Evolutionary conservation across 2,113 vertebrate genomes (phyloP).

Genomic region (Xiphophorus couchianus): DNA sequence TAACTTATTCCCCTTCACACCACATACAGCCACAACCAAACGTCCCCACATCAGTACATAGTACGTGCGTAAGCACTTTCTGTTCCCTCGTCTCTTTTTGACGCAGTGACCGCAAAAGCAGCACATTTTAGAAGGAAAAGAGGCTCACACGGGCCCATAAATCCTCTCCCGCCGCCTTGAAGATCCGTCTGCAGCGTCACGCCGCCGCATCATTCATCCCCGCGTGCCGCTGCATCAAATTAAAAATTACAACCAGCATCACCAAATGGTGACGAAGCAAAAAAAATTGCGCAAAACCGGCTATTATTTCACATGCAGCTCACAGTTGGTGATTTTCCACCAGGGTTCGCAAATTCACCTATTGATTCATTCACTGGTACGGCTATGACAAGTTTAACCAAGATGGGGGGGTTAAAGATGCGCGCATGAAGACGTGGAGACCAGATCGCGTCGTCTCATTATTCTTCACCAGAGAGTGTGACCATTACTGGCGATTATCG

Average conservation of each 20-base stretch:
- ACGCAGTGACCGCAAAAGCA: slow-evolving; percentile 70
- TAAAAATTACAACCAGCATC: slow-evolving; percentile 47
- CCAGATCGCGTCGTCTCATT: slow-evolving; percentile 26
- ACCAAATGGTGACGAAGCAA: slow-evolving; percentile 37
- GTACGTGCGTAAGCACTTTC: slow-evolving; percentile 48
- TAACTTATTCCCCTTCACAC: slow-evolving; percentile 1
- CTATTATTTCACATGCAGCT: slow-evolving; percentile 2
- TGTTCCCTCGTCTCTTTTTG: slow-evolving; percentile 66
- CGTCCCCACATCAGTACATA: slow-evolving; percentile 34
- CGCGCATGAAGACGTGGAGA: not conserved
- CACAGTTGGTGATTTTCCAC: slow-evolving; percentile 32
- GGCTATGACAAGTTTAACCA: not conserved
- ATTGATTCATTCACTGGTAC: not conserved
- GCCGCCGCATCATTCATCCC: slow-evolving; percentile 16
- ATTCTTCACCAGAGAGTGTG: slow-evolving; percentile 45
- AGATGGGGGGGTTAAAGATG: not conserved
- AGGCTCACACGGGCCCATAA: too few relatives aligned
- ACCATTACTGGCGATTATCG: slow-evolving; percentile 45
- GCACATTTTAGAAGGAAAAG: slow-evolving; percentile 4
- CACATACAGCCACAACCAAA: slow-evolving; percentile 9
- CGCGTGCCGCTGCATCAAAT: slow-evolving; percentile 9
- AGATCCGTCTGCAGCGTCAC: slow-evolving; percentile 47
- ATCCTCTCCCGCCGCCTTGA: not conserved
- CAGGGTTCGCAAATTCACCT: slow-evolving; percentile 1
- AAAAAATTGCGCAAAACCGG: slow-evolving; percentile 20